These are phyloP conservation scores for Carterocephalus palaemon DNA, from an alignment of 2,888 invertebrate genomes.

Conservation along the genomic window DNA sequence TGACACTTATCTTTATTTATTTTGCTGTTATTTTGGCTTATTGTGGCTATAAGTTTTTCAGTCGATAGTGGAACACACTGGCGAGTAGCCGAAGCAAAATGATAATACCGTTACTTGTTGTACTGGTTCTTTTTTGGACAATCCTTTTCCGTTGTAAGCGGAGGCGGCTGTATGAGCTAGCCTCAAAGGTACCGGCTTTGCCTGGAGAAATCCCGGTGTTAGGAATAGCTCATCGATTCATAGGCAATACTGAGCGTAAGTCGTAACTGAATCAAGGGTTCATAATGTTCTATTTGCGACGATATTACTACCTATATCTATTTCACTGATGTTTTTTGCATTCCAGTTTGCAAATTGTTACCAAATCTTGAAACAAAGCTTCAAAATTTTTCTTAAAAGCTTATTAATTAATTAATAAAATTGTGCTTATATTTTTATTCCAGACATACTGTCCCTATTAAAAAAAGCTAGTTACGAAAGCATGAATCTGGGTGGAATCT, in stretches of 20 bases:
- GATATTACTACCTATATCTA: too few relatives aligned
- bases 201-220: conserved; percentile 44
- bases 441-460: conserved; percentile 59
- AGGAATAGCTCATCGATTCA: conserved; percentile 49
- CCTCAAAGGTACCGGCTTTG: conserved; percentile 39
- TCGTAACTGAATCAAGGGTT: too few relatives aligned
- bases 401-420: background rate
- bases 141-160: conserved; percentile 45
- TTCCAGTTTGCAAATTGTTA: too few relatives aligned
- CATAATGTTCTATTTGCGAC: too few relatives aligned
- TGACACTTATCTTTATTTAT: too few relatives aligned
- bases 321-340: too few relatives aligned
- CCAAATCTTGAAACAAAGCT: too few relatives aligned
- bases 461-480: conserved; percentile 51
- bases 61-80: too few relatives aligned
- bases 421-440: conserved; percentile 31
- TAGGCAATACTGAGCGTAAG: conserved; percentile 55
- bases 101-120: conserved; percentile 43
- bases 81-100: too few relatives aligned
- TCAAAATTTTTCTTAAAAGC: too few relatives aligned
- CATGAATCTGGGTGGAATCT: conserved; percentile 48
- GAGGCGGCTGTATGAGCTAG: conserved; percentile 51
- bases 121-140: conserved; percentile 40
- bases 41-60: too few relatives aligned
- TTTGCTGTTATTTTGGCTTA: too few relatives aligned